Evolutionary conservation across 1,140 invertebrate species (phyloP).

Genomic region (Caenorhabditis brenneri): DNA sequence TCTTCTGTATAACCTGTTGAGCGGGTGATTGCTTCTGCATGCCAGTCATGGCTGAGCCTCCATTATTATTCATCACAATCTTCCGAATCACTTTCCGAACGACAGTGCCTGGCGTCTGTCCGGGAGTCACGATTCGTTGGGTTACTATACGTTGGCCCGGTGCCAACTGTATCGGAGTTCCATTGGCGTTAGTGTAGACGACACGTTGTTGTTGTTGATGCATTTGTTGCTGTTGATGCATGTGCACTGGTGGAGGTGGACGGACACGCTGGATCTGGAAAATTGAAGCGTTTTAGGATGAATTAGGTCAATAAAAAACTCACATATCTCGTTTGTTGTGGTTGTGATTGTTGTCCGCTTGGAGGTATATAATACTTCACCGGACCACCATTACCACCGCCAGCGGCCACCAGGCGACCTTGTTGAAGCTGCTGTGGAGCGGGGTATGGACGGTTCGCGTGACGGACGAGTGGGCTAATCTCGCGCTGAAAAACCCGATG

Average conservation of each 20-base stretch:
- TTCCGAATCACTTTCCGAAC: conserved; percentile 12
- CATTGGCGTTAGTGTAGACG: background rate
- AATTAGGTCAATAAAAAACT: background rate
- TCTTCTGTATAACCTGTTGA: conserved; percentile 29
- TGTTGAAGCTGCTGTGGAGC: background rate
- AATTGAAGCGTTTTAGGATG: background rate
- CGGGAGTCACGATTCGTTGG: background rate
- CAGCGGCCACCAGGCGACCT: background rate
- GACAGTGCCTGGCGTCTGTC: background rate
- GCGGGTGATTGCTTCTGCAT: background rate
- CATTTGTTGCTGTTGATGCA: background rate
- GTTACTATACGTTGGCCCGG: conserved; percentile 10
- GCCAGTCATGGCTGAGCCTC: no score
- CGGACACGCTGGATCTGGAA: background rate
- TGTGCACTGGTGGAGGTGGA: background rate
- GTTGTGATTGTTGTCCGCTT: background rate
- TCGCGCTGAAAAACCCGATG: background rate
- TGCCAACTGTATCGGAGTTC: background rate
- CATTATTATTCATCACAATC: background rate
- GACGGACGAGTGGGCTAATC: background rate
- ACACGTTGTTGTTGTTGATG: background rate
- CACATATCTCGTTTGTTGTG: background rate
- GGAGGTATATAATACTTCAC: conserved; percentile 13
- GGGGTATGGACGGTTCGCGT: background rate
- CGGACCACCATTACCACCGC: background rate